Conservation (phyloP, 2,113 vertebrate species). For the Prietella phreatophila region DNA sequence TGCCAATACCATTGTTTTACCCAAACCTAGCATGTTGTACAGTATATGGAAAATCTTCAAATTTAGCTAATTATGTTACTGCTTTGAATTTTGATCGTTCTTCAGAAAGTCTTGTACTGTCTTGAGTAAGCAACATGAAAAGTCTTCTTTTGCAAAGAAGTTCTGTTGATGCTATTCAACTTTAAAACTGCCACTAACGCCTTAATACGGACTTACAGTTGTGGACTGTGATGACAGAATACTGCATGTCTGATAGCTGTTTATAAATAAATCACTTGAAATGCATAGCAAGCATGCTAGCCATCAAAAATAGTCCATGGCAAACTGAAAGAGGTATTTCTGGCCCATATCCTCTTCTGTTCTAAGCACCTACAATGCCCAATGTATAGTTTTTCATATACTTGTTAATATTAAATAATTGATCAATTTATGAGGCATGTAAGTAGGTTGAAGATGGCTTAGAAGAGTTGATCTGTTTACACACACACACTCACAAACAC, state of each 20-base stretch:
- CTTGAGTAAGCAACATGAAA: neutral
- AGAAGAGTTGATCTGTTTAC: constrained; percentile 51
- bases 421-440: neutral
- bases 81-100: neutral
- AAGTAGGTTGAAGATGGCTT: neutral
- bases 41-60: neutral
- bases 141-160: neutral
- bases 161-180: neutral
- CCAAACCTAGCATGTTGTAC: neutral
- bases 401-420: neutral
- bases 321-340: constrained; percentile 6
- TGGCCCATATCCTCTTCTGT: neutral
- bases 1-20: constrained; percentile 13
- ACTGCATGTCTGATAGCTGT: neutral
- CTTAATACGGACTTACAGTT: neutral
- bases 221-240: neutral
- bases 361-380: constrained; percentile 21
- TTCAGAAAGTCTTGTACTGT: neutral
- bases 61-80: neutral
- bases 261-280: constrained; percentile 22
- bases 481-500: constrained; percentile 58
- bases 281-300: constrained; percentile 36
- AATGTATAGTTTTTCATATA: neutral
- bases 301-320: constrained; percentile 46
- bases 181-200: neutral